Conservation (phyloP, 2,113 vertebrate genomes). For the Pitta sordida region DNA sequence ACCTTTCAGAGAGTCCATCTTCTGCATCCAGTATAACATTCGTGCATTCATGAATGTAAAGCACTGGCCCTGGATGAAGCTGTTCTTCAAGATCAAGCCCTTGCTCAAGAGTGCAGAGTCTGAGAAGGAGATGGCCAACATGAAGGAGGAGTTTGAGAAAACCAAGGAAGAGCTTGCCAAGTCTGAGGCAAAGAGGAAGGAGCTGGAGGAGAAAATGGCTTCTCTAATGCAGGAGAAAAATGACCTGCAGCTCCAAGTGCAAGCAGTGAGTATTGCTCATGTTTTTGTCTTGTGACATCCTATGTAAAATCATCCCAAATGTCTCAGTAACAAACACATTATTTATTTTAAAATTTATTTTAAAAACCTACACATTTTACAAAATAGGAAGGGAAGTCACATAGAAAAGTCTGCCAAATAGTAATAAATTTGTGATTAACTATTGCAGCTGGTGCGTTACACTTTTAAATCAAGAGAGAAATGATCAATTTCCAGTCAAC, state of each 20-base stretch:
- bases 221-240: constrained; percentile 84
- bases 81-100: constrained; percentile 85
- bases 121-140: constrained; percentile 70
- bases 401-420: not conserved
- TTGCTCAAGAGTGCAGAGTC: constrained; percentile 84
- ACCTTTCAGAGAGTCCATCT: constrained; percentile 78
- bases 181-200: constrained; percentile 81
- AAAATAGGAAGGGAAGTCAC: not conserved
- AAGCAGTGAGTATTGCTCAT: constrained; percentile 71
- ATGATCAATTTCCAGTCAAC: not conserved
- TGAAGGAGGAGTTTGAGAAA: constrained; percentile 85
- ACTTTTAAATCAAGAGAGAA: not conserved
- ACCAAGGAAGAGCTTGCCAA: constrained; percentile 86
- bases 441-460: not conserved
- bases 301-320: not conserved
- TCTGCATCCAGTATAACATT: constrained; percentile 84
- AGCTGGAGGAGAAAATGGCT: constrained; percentile 83
- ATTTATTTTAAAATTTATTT: not conserved
- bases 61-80: constrained; percentile 83
- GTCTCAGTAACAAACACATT: not conserved
- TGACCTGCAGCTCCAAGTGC: constrained; percentile 84
- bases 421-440: not conserved
- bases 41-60: constrained; percentile 87
- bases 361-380: not conserved
- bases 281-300: not conserved